Evolutionary conservation across 2,113 vertebrate genomes (phyloP).

Genomic region (Anoplopoma fimbria): DNA sequence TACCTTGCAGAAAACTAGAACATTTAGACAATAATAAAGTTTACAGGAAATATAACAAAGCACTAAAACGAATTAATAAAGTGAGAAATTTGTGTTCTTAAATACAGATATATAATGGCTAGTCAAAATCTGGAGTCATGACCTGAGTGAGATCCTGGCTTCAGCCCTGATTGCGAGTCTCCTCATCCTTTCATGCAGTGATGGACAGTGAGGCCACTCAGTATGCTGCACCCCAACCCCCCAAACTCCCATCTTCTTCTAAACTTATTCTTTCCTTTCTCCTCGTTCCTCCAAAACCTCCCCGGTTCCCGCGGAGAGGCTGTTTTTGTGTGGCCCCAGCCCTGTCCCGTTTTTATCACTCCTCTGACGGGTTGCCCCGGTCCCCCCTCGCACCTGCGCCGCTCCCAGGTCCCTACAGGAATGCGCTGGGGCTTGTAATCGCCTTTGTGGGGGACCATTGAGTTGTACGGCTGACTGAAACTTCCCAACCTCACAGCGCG

Average conservation of each 20-base stretch:
- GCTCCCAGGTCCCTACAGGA: constrained; percentile 97
- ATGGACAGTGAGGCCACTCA: constrained; percentile 65
- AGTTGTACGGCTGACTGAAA: constrained; percentile 97
- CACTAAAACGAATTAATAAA: neutral
- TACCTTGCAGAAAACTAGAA: neutral
- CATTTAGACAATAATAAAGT: too few relatives aligned
- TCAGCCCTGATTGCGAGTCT: constrained; percentile 24
- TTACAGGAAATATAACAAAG: neutral
- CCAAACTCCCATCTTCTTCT: constrained; percentile 65
- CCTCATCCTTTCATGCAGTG: constrained; percentile 53
- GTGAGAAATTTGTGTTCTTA: neutral
- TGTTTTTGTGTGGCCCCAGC: constrained; percentile 95
- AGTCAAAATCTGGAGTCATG: constrained; percentile 16
- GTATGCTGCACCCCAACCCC: constrained; percentile 50
- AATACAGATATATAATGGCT: neutral
- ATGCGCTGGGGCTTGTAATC: constrained; percentile 99
- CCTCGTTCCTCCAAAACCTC: constrained; percentile 70
- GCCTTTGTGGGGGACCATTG: constrained; percentile 99
- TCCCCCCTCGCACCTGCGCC: constrained; percentile 96
- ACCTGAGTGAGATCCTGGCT: constrained; percentile 27
- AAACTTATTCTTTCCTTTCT: constrained; percentile 80
- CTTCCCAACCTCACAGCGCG: constrained; percentile 95
- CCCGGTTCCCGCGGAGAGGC: constrained; percentile 86
- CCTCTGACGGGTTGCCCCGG: constrained; percentile 91
- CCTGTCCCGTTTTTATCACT: constrained; percentile 90